phyloP scores from a whole-genome alignment of 1,140 invertebrate species.

The Saccostrea glomerata region DNA sequence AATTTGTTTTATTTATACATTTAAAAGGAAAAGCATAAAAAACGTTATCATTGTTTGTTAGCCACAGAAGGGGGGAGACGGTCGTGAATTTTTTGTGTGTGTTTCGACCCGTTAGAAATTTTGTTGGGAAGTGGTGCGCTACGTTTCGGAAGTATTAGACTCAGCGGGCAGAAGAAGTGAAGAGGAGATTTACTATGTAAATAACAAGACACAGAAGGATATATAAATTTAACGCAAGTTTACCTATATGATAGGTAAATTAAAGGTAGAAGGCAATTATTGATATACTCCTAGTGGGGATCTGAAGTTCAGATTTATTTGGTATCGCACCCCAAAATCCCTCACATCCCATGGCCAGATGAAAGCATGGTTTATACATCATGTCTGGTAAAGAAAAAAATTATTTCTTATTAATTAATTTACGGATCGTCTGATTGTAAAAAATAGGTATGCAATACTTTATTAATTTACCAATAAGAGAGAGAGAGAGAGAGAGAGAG shows the following conservation, averaged over 20 bases:
- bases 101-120: neutral
- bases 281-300: neutral
- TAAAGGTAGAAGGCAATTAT: neutral
- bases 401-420: neutral
- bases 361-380: neutral
- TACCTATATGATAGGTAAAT: slow-evolving; percentile 11
- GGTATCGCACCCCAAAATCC: neutral
- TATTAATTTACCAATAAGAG: too few species aligned
- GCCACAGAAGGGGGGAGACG: neutral
- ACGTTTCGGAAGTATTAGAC: neutral
- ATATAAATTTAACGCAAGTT: slow-evolving; percentile 29
- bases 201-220: slow-evolving; percentile 31
- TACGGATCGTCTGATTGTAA: neutral
- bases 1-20: slow-evolving; percentile 23
- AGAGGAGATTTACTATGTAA: slow-evolving; percentile 2
- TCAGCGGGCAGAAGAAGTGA: neutral
- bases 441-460: too few species aligned
- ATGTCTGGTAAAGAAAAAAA: neutral
- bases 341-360: neutral
- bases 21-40: slow-evolving; percentile 26
- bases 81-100: neutral
- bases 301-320: neutral
- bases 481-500: neutral
- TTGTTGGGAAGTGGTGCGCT: neutral
- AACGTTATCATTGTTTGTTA: slow-evolving; percentile 7